Evolutionary conservation across 2,113 vertebrate genomes (phyloP).

Genomic region (Orthonyx spaldingii): DNA sequence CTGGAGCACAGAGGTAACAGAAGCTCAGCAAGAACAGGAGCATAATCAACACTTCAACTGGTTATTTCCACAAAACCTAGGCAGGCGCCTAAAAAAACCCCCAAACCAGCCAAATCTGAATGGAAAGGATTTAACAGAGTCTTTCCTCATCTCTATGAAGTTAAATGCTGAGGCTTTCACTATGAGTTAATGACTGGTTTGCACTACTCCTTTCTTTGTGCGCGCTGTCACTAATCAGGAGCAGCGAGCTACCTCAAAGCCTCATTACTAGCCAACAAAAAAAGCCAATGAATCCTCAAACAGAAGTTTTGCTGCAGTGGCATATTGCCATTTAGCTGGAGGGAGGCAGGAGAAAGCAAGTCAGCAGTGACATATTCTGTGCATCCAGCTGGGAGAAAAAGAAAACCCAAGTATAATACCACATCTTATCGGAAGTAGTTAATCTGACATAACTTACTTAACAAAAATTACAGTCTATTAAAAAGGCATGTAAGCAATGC

Average conservation of each 20-base stretch:
- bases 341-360: constrained; percentile 61
- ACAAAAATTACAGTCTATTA: constrained; percentile 71
- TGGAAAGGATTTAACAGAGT: constrained; percentile 7
- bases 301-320: constrained; percentile 63
- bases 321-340: constrained; percentile 67
- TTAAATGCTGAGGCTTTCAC: constrained; percentile 42
- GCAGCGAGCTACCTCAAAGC: constrained; percentile 55
- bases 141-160: constrained; percentile 18
- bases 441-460: constrained; percentile 73
- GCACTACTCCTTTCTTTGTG: constrained; percentile 11
- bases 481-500: constrained; percentile 69
- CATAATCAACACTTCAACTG: not conserved
- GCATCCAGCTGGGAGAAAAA: constrained; percentile 63
- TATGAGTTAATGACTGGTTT: constrained; percentile 41
- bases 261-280: constrained; percentile 59
- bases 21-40: not conserved
- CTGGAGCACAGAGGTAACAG: rapidly evolving
- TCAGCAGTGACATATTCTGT: constrained; percentile 54
- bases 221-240: constrained; percentile 45
- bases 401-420: constrained; percentile 61
- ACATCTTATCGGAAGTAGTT: constrained; percentile 70
- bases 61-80: not conserved
- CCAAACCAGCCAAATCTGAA: not conserved
- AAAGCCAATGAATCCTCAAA: constrained; percentile 54
- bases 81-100: not conserved